Evolutionary conservation across 2,888 invertebrate species (phyloP).

Genomic region (Leptarthrus brevirostris): DNA sequence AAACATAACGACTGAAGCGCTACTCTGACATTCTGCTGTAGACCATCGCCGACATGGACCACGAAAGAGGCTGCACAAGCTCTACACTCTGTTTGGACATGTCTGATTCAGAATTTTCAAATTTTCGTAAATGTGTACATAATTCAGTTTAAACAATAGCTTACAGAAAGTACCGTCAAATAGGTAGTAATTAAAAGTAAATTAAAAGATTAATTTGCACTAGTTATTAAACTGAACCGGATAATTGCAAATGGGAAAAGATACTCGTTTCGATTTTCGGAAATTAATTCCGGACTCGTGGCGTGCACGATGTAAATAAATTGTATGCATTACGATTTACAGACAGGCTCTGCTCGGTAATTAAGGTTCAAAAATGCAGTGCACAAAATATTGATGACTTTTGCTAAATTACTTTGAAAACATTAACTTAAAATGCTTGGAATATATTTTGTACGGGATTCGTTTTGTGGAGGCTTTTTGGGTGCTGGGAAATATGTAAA

Average conservation of each 20-base stretch:
- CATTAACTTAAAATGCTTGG: too few species aligned
- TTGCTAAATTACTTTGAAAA: too few species aligned
- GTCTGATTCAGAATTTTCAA: slow-evolving; percentile 4
- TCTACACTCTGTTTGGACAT: slow-evolving; percentile 2
- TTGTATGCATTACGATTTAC: not conserved
- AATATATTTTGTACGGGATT: too few species aligned
- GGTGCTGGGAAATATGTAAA: too few species aligned
- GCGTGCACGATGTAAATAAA: not conserved
- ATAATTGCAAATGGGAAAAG: not conserved
- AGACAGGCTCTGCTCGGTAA: not conserved
- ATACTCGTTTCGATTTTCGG: slow-evolving; percentile 1
- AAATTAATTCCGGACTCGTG: not conserved
- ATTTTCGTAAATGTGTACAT: slow-evolving; percentile 7
- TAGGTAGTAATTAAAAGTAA: slow-evolving; percentile 21
- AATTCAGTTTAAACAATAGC: slow-evolving; percentile 18
- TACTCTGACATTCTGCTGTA: too few species aligned
- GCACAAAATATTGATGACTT: not conserved
- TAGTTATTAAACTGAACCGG: not conserved
- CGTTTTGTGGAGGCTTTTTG: too few species aligned
- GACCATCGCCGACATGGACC: too few species aligned
- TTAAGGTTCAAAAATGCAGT: not conserved
- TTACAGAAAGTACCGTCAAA: slow-evolving; percentile 6
- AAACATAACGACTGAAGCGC: slow-evolving; percentile 4
- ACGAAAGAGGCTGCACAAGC: not conserved
- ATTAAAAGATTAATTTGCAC: slow-evolving; percentile 22